Evolutionary conservation across 1,140 invertebrate species (phyloP).

Genomic region (Ridgeia piscesae): DNA sequence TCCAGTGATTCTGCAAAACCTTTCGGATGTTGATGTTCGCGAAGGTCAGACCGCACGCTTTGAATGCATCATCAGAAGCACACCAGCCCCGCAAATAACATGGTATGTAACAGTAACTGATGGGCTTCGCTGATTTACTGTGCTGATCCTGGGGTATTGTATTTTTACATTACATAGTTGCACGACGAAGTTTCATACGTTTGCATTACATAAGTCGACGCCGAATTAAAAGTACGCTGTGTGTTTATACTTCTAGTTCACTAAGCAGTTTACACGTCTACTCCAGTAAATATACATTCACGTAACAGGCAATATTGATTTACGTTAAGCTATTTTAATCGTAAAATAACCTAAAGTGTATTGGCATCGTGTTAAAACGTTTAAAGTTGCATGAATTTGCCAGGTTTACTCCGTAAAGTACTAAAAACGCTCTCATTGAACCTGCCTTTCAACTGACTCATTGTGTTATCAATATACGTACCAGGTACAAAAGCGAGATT

Average conservation of each 20-base stretch:
- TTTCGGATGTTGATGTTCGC: constrained; percentile 58
- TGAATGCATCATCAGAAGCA: constrained; percentile 39
- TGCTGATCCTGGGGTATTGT: not conserved
- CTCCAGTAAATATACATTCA: not conserved
- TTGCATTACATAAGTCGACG: not conserved
- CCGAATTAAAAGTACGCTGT: not conserved
- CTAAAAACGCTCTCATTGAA: not conserved
- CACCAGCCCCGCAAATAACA: constrained; percentile 43
- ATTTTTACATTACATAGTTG: not conserved
- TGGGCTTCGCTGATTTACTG: not conserved
- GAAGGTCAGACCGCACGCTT: constrained; percentile 45
- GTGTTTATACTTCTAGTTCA: not conserved
- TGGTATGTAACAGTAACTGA: constrained; percentile 60
- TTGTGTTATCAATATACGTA: not conserved
- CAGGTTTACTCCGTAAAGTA: not conserved
- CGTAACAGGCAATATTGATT: not conserved
- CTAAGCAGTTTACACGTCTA: too few species aligned
- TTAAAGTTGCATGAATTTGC: too few species aligned
- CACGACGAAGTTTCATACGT: not conserved
- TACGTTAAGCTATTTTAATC: not conserved
- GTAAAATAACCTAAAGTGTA: not conserved
- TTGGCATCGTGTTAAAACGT: not conserved
- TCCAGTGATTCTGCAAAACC: not conserved
- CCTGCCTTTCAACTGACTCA: not conserved
- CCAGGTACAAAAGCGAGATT: not conserved